These are phyloP conservation scores for Eupithecia inturbata DNA, from an alignment of 2,888 invertebrate genomes.

Conservation along the genomic window DNA sequence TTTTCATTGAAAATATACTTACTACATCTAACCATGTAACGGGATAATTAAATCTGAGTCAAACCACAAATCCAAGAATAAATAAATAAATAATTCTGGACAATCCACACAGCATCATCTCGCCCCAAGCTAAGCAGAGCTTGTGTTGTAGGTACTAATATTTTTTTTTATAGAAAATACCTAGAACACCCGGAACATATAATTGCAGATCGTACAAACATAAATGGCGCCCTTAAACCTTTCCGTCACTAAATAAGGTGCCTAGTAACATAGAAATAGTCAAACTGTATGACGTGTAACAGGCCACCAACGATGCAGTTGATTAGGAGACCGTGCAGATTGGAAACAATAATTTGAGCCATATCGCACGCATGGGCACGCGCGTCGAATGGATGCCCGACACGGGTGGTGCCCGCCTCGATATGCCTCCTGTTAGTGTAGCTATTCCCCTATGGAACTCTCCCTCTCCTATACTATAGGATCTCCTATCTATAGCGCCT, in stretches of 20 bases:
- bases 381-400: slow-evolving; percentile 50
- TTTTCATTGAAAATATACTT: too few relatives aligned
- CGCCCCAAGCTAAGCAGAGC: too few relatives aligned
- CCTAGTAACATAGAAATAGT: not conserved
- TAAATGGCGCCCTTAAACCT: not conserved
- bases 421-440: not conserved
- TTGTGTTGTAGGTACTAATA: too few relatives aligned
- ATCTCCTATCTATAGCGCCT: not conserved
- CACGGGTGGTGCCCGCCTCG: slow-evolving; percentile 43
- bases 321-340: slow-evolving; percentile 43
- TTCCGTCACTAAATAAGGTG: not conserved
- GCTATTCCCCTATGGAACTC: not conserved
- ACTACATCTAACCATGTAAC: too few relatives aligned
- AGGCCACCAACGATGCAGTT: slow-evolving; percentile 1
- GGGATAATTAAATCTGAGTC: not conserved
- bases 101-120: too few relatives aligned
- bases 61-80: not conserved
- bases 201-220: too few relatives aligned
- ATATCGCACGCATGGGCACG: slow-evolving; percentile 50
- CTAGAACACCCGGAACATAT: too few relatives aligned
- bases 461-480: not conserved
- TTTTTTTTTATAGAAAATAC: too few relatives aligned
- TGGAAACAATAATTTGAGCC: slow-evolving; percentile 42
- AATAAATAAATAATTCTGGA: too few relatives aligned
- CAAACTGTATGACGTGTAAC: not conserved